Evolutionary conservation across 1,140 invertebrate species (phyloP).

Genomic region (Scaptomyza montana): DNA sequence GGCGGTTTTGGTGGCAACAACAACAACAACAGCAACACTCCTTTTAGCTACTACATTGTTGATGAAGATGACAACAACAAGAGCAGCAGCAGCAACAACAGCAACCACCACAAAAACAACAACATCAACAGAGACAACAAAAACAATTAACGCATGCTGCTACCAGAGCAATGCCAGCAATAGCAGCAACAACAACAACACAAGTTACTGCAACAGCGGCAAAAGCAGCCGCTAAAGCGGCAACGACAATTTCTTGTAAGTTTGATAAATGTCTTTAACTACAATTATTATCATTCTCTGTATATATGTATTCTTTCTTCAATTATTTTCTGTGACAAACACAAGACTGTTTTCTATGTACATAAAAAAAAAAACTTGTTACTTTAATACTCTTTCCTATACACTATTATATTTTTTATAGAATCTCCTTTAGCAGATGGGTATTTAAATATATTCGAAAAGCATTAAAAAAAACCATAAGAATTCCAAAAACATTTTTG

Average conservation of each 20-base stretch:
- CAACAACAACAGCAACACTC: constrained; percentile 47
- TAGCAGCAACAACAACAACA: constrained; percentile 38
- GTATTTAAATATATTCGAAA: neutral
- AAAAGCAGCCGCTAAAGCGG: constrained; percentile 45
- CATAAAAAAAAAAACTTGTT: constrained; percentile 36
- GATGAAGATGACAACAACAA: constrained; percentile 58
- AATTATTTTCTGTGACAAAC: constrained; percentile 1
- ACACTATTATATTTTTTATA: neutral
- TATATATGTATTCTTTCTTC: constrained; percentile 15
- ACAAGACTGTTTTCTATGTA: constrained; percentile 42
- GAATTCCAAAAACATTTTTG: neutral
- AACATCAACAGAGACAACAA: constrained; percentile 30
- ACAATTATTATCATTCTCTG: neutral
- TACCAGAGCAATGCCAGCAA: constrained; percentile 43
- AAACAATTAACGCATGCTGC: constrained; percentile 25
- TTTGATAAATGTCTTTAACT: constrained; percentile 58
- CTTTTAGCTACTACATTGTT: constrained; percentile 63
- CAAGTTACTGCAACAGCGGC: constrained; percentile 30
- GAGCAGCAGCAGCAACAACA: constrained; percentile 33
- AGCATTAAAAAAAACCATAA: neutral
- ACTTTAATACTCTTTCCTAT: constrained; percentile 8
- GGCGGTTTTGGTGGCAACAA: constrained; percentile 33
- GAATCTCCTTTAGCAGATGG: no score
- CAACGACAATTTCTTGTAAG: constrained; percentile 83
- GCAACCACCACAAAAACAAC: constrained; percentile 49